Conservation (phyloP, 2,113 vertebrate genomes). For the Glareola pratincola region DNA sequence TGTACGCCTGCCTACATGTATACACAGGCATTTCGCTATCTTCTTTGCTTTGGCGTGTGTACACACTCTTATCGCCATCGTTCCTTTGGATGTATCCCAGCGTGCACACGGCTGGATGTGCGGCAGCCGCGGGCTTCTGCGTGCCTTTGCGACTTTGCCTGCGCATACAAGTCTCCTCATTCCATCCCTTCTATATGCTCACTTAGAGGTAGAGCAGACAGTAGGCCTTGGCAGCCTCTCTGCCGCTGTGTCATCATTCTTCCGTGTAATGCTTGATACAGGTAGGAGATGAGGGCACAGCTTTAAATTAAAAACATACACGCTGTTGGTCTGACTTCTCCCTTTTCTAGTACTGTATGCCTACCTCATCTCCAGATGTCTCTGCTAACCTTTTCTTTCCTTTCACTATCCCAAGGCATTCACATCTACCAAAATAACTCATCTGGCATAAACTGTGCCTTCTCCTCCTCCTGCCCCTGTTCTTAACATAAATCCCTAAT, state of each 20-base stretch:
- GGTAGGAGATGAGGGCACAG: not conserved
- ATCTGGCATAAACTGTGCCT: not conserved
- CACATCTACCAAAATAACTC: not conserved
- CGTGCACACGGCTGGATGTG: fast-evolving
- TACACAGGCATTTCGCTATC: fast-evolving
- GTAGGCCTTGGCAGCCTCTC: not conserved
- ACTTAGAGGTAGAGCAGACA: not conserved
- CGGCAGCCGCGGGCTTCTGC: not conserved
- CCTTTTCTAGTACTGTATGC: not conserved
- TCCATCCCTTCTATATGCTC: fast-evolving
- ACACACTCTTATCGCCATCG: fast-evolving
- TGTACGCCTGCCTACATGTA: not conserved
- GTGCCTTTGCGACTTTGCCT: not conserved
- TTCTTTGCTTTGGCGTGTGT: fast-evolving
- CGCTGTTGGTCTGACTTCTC: not conserved
- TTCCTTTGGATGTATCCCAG: not conserved
- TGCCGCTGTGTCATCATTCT: fast-evolving
- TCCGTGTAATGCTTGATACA: not conserved
- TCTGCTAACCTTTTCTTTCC: not conserved
- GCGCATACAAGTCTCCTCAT: fast-evolving
- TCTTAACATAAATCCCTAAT: not conserved
- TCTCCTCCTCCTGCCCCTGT: not conserved
- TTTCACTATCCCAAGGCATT: not conserved
- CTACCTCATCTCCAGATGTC: not conserved
- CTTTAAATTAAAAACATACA: not conserved